Base-by-base conservation (phyloP, 1,140 invertebrate genomes). In the Sarcophaga peregrina region DNA sequence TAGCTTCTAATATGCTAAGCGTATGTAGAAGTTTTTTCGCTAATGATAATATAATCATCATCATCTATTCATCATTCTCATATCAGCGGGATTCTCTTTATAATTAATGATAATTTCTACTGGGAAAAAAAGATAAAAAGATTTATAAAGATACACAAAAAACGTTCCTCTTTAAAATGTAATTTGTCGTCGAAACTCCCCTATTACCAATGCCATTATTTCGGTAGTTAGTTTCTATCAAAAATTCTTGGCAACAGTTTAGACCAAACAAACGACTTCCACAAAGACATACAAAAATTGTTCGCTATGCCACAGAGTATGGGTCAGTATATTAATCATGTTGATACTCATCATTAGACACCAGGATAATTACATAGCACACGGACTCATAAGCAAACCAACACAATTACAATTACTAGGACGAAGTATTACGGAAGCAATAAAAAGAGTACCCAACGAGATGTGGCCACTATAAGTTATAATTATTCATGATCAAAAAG, bases 401-500 rank as follows among this genome's bases (percentile, higher is more conserved):
- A 37, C 25, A 37, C 25, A 37, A 37, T 37, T 37, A 37, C 25
- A 37, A 37, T 37, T 37, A 37, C 25, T 2, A 58, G 54, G 62
- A 68, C 9, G 58, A 17, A 8, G 62, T 68, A 68, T 68, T 25
- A 58, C 13, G 54, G 54, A 58, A 68, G 62, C 62, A 13, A 58
- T 68, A 68, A 68, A 68, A 20, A 9, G 20, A 10, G 50, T 52
- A 52, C 13, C n/a, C 7, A 68, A 68, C 25, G 25, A 68, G 62
- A 68, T 25, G 54, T 68, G 62, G 62, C 20, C 62, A 68, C 20
- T 68, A 68, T n/a, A 68, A 68, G n/a, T 68, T 78, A n/a, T 76
- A 76, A 76, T 76, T 76, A 78, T 78, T 78, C 47, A 52, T 78
- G 47, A 78, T 78, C n/a, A 78, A 78, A 78, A 58, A 68, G 62